Evolutionary conservation across 2,888 invertebrate species (phyloP), one percentile per base, ranked within the genome.

Genomic region (Napeogenes sylphis): DNA sequence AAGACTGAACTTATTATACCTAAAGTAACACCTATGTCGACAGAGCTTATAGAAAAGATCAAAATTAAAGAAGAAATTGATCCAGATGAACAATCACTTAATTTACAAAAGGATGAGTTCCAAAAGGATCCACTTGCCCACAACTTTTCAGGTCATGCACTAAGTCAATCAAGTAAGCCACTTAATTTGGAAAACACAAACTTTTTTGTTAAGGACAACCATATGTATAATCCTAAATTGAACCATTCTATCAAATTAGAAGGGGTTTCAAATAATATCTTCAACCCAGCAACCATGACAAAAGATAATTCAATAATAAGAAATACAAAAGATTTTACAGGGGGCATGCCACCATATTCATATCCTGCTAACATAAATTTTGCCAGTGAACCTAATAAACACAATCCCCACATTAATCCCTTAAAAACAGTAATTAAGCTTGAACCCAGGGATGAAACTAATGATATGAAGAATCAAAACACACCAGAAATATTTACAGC

Each of bases 1-100:
- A 93, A 93, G 87, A 92, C 93, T 51, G 93, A 93, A 81, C 85
- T 93, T 66, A 92, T 92, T 68, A 92, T 93, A 75, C 93, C 93
- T 42, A 92, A 92, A 82, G 90, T 92, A 59, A 89, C 90, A 51
- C 90, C 92, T 14, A 91, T 92, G 87, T 88, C 87, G 61, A 87
- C 90, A 68, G 91, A 92, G 65, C 67, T 79, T 55, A 81, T 90
- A 65, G 91, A 91, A 58, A 91, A 90, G 73, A 84, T 91, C 58
- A 91, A 90, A 76, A 91, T 91, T 54, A 91, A 91, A 69, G 91
- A 91, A 71, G 91, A 91, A 80, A 80, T 91, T 66, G 91, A 91
- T 71, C 74, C 80, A 58, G 91, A 91, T 65, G 91, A 91, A 33
- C 86, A 84, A 58, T 75, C 80, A 59, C 74, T 85, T 63, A 87